Evolutionary conservation across 2,113 vertebrate genomes (phyloP).

Genomic region (Neotoma lepida): DNA sequence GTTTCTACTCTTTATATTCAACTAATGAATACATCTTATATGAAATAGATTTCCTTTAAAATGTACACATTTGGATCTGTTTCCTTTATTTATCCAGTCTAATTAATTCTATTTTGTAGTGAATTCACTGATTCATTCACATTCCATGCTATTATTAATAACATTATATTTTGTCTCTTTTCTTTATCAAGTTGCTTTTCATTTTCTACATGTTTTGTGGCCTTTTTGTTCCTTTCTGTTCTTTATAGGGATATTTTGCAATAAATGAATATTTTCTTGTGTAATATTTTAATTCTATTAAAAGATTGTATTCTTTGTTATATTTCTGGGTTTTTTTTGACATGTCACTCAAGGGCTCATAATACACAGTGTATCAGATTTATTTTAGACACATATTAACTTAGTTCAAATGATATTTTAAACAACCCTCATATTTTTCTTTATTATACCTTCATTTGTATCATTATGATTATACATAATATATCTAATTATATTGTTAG

Average conservation of each 20-base stretch:
- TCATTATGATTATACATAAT: background rate
- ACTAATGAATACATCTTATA: background rate
- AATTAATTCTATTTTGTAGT: background rate
- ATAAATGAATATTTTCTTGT: background rate
- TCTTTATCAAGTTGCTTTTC: background rate
- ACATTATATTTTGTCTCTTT: background rate
- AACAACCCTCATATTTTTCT: background rate
- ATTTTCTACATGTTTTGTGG: background rate
- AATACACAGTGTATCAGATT: background rate
- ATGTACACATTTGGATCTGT: background rate
- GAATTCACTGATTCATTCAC: background rate
- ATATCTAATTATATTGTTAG: background rate
- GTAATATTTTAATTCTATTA: background rate
- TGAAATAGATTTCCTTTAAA: background rate
- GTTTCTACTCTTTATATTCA: background rate
- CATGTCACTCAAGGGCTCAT: background rate
- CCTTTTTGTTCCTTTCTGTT: background rate
- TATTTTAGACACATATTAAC: background rate
- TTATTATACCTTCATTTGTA: background rate
- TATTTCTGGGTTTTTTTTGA: background rate
- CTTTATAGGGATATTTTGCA: background rate
- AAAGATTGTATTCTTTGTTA: background rate
- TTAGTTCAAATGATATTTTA: background rate
- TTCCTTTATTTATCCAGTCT: background rate
- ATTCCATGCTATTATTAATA: background rate